Conservation (phyloP, 2,113 vertebrate species). For the Grammomys surdaster region DNA sequence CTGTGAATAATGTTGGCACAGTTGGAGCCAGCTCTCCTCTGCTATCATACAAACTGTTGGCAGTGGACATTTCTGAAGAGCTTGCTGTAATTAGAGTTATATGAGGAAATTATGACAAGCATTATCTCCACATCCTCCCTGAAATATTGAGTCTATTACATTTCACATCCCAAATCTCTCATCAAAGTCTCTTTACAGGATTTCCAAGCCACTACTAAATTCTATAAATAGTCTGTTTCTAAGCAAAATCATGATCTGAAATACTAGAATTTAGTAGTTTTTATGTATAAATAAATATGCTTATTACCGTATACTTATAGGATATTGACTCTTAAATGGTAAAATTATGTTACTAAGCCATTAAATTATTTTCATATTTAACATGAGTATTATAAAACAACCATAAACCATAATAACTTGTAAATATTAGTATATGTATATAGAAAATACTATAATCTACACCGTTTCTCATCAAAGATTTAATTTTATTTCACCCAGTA, state of each 20-base stretch:
- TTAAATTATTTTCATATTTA: neutral
- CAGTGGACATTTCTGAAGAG: neutral
- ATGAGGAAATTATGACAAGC: neutral
- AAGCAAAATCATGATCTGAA: neutral
- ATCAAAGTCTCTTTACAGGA: neutral
- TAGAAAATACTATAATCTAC: neutral
- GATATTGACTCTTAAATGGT: neutral
- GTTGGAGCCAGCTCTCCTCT: neutral
- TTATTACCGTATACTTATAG: neutral
- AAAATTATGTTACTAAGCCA: neutral
- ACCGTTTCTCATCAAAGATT: neutral
- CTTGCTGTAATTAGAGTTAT: neutral
- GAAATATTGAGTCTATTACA: neutral
- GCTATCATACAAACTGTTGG: neutral
- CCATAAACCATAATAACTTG: neutral
- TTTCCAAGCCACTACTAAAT: neutral
- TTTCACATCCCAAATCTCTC: neutral
- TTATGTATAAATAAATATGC: neutral
- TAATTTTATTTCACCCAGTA: neutral
- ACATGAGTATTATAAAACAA: neutral
- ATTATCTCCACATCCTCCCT: neutral
- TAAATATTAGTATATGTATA: neutral
- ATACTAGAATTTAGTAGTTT: neutral
- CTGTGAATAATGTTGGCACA: neutral
- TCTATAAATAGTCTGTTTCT: neutral